Evolutionary conservation across 2,797 vertebrate genomes (phyloP).

Genomic region (Podarcis siculus): DNA sequence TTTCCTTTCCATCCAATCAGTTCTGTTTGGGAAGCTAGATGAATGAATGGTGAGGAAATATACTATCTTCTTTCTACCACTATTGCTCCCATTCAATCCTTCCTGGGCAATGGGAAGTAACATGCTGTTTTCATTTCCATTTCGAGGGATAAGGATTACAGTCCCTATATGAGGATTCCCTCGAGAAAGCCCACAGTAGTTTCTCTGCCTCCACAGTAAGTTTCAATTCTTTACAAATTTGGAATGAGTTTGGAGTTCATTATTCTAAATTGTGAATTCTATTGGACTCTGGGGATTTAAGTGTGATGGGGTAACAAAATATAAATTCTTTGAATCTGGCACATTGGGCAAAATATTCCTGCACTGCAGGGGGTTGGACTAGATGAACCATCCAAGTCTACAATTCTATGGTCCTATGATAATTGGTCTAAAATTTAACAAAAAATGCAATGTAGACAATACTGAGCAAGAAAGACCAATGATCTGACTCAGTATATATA

Average conservation of each 20-base stretch:
- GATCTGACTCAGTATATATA: too few species aligned
- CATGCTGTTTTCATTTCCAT: background rate
- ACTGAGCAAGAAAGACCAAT: too few species aligned
- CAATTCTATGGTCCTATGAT: too few species aligned
- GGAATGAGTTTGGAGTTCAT: background rate
- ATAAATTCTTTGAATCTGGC: background rate
- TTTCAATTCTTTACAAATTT: background rate
- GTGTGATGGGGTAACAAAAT: background rate
- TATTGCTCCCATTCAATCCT: background rate
- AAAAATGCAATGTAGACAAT: too few species aligned
- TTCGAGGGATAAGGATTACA: background rate
- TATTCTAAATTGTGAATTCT: background rate
- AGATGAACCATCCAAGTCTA: too few species aligned
- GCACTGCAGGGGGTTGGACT: too few species aligned
- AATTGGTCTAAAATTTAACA: too few species aligned
- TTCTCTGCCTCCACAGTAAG: background rate
- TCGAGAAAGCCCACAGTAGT: background rate
- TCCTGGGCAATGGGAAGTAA: background rate
- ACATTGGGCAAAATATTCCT: background rate
- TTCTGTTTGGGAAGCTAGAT: background rate
- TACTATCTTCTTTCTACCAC: background rate
- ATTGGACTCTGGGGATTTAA: background rate
- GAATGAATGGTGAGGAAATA: background rate
- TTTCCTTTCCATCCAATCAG: background rate
- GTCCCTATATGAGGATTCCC: background rate